Evolutionary conservation across 1,140 invertebrate species (phyloP).

Genomic region (Drosophila bocqueti): DNA sequence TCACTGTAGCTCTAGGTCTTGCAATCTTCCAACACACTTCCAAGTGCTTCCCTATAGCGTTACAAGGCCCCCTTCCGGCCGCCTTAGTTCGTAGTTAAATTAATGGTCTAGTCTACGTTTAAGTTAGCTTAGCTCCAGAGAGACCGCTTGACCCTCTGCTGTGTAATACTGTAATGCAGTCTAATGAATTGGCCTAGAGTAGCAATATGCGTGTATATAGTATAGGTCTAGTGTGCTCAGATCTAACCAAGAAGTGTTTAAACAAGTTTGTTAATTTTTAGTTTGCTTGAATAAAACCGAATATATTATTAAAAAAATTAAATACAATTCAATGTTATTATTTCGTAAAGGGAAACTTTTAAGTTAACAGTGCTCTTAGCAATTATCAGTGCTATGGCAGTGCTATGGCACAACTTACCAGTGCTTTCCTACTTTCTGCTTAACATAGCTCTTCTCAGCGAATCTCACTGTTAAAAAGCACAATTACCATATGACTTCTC

Average conservation of each 20-base stretch:
- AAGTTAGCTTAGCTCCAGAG: slow-evolving; percentile 49
- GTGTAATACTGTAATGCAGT: slow-evolving; percentile 60
- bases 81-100: slow-evolving; percentile 67
- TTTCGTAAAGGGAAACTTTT: neutral
- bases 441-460: neutral
- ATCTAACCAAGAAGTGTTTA: slow-evolving; percentile 60
- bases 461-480: neutral
- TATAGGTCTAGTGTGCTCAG: slow-evolving; percentile 38
- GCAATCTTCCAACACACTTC: slow-evolving; percentile 72
- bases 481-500: no score
- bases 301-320: slow-evolving; percentile 34
- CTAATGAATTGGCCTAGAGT: slow-evolving; percentile 34
- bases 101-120: slow-evolving; percentile 79
- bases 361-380: no score
- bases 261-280: slow-evolving; percentile 77
- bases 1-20: slow-evolving; percentile 47
- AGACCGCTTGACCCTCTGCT: slow-evolving; percentile 39
- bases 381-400: no score
- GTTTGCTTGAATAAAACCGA: slow-evolving; percentile 73
- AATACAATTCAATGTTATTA: neutral
- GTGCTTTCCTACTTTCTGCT: neutral
- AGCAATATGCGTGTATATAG: slow-evolving; percentile 53
- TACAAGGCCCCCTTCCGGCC: slow-evolving; percentile 62
- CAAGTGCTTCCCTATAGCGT: slow-evolving; percentile 74
- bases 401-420: no score